Percentiles rank a stretch among this genome's conserved stretches.
Conservation (phyloP, 2,888 invertebrate species). For the Neoitamus cyanurus region DNA sequence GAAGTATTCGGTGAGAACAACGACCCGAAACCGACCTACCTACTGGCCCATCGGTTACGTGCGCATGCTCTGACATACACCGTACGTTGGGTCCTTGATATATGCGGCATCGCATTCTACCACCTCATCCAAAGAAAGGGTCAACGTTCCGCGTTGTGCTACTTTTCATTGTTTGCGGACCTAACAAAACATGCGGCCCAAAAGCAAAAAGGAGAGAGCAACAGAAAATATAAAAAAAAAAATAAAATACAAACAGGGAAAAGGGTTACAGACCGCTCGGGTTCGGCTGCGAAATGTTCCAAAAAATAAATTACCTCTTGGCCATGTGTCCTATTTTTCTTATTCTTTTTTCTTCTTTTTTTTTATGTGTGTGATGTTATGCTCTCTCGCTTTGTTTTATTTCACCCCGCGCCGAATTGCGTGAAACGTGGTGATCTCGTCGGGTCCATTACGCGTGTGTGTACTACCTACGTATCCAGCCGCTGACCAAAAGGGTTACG, state of each 20-base stretch:
- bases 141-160: constrained; percentile 22
- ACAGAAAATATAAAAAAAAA: not conserved
- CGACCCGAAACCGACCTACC: not conserved
- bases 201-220: not conserved
- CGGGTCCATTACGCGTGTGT: not conserved
- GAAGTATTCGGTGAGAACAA: not conserved
- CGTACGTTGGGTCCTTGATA: not conserved
- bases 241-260: not conserved
- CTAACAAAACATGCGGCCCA: not conserved
- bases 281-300: not conserved
- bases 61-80: not conserved
- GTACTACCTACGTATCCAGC: not conserved
- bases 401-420: not conserved
- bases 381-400: not conserved
- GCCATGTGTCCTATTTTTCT: constrained; percentile 13
- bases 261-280: not conserved
- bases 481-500: not conserved
- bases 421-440: not conserved
- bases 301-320: constrained; percentile 22
- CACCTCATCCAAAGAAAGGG: not conserved
- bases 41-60: not conserved
- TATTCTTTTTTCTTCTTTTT: not conserved
- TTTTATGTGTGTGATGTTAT: not conserved
- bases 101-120: not conserved
- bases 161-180: constrained; percentile 27